Evolutionary conservation across 2,888 invertebrate genomes (phyloP).

Genomic region (Cephus runcator): DNA sequence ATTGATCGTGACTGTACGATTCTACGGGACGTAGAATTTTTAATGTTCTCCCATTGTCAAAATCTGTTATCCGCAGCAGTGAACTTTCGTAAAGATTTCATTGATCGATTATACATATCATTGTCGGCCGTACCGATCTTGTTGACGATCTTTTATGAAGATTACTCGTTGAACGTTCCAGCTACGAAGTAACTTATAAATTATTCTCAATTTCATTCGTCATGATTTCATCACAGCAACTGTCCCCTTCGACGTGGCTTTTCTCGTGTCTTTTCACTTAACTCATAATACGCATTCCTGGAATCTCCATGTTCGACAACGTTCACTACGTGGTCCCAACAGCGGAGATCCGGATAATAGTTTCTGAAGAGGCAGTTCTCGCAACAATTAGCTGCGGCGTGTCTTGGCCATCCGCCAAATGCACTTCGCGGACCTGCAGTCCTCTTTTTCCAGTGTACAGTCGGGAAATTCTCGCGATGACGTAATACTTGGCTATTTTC

Average conservation of each 20-base stretch:
- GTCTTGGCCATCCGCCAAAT: constrained; percentile 54
- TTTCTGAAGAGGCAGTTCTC: constrained; percentile 58
- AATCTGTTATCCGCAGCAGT: neutral
- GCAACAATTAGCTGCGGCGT: constrained; percentile 57
- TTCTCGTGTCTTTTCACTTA: neutral
- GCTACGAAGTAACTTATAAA: neutral
- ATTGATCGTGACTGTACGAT: neutral
- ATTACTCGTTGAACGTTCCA: neutral
- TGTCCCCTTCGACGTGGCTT: neutral
- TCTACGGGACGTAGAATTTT: neutral
- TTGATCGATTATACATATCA: neutral
- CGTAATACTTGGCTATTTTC: neutral
- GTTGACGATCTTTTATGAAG: neutral
- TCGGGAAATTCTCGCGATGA: neutral
- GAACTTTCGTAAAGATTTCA: neutral
- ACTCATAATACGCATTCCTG: neutral
- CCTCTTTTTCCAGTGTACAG: neutral
- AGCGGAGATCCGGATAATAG: constrained; percentile 39
- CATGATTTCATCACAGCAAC: neutral
- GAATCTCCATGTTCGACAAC: neutral
- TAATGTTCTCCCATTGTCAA: neutral
- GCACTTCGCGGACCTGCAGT: constrained; percentile 12
- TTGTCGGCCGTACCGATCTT: neutral
- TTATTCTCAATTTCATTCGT: neutral
- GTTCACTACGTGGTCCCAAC: neutral